These are phyloP conservation scores for Taxidea taxus DNA, from an alignment of 2,113 vertebrate species.

Conservation along the genomic window DNA sequence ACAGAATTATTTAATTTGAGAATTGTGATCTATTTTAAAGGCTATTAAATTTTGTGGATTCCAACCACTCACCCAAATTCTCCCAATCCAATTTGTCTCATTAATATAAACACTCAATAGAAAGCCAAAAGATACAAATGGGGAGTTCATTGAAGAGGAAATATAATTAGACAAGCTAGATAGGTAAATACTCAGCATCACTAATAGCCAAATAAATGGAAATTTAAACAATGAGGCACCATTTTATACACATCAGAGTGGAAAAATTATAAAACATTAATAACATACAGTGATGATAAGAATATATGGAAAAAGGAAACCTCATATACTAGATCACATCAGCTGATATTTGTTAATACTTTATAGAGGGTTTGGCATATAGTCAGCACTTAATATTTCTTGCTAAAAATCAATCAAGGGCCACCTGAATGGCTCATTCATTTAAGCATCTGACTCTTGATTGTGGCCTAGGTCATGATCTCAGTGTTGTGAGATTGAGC, in stretches of 20 bases:
- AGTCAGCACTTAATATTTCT: background rate
- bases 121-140: background rate
- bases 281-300: background rate
- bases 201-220: background rate
- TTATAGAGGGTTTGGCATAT: background rate
- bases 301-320: background rate
- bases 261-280: background rate
- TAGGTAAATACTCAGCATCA: background rate
- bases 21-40: constrained; percentile 12
- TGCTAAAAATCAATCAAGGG: background rate
- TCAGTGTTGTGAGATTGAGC: background rate
- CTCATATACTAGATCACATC: background rate
- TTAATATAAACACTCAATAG: background rate
- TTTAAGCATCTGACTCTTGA: background rate
- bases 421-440: background rate
- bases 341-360: background rate
- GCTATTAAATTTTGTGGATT: constrained; percentile 32
- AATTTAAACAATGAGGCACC: background rate
- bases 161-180: background rate
- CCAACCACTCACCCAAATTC: background rate
- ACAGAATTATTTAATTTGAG: background rate
- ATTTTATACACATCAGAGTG: background rate
- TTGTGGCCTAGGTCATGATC: background rate
- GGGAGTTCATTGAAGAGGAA: constrained; percentile 12
- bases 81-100: background rate